Evolutionary conservation across 2,888 invertebrate genomes (phyloP).

Genomic region (Strigamia transsilvanica): DNA sequence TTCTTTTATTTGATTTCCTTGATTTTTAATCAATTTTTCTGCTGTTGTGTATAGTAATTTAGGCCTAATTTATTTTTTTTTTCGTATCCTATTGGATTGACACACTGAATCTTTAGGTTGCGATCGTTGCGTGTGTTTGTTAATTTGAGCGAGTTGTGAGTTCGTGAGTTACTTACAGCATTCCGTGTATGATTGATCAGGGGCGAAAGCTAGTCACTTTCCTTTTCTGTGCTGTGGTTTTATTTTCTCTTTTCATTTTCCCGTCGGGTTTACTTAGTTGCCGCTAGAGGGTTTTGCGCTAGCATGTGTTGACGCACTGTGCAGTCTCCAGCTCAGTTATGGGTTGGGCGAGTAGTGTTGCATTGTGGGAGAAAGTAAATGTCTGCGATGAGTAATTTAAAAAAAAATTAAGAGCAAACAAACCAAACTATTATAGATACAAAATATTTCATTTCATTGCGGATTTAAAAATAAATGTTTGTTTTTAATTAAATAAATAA

Average conservation of each 20-base stretch:
- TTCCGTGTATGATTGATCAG: background rate
- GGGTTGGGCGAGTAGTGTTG: background rate
- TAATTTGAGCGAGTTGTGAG: background rate
- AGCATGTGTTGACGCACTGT: background rate
- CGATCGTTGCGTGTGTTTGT: background rate
- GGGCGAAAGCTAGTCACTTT: background rate
- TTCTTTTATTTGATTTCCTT: background rate
- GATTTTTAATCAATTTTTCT: background rate
- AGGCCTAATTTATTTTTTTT: background rate
- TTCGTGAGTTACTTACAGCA: background rate
- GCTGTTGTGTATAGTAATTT: background rate
- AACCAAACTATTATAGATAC: no score
- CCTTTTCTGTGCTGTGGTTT: background rate
- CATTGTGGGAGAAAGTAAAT: background rate
- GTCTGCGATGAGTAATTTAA: no score
- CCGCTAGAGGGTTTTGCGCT: conserved; percentile 5
- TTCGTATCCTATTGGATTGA: background rate
- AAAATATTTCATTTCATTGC: no score
- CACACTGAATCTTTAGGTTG: background rate
- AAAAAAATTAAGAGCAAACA: no score
- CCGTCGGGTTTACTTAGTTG: background rate
- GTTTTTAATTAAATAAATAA: no score
- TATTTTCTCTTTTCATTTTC: background rate
- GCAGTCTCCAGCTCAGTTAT: no score
- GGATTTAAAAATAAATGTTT: no score